These are phyloP conservation scores for Antheraea mylitta DNA, from an alignment of 1,140 invertebrate species.

Conservation along the genomic window DNA sequence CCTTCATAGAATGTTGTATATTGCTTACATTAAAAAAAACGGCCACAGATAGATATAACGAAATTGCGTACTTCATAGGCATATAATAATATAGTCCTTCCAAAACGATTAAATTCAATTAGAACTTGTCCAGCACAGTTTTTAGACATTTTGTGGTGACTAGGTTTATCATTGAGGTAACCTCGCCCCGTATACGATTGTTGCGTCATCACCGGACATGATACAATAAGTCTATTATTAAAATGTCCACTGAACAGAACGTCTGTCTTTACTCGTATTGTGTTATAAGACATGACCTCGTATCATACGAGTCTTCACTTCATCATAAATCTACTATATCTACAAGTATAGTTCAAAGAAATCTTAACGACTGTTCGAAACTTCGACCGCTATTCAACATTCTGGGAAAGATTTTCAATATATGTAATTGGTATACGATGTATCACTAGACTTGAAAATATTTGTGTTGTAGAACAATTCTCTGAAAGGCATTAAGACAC, in stretches of 20 bases:
- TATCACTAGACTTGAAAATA: not conserved
- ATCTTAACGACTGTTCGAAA: too few species aligned
- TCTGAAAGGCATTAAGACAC: too few species aligned
- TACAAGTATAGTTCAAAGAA: not conserved
- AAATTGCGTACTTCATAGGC: too few species aligned
- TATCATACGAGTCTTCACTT: conserved; percentile 27
- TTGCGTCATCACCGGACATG: conserved; percentile 32
- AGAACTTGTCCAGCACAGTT: not conserved
- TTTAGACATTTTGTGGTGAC: conserved; percentile 11
- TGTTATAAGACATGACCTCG: conserved; percentile 27
- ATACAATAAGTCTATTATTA: conserved; percentile 37
- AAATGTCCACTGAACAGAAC: conserved; percentile 27
- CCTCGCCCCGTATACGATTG: conserved; percentile 25
- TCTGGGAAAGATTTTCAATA: not conserved
- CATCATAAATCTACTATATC: conserved; percentile 1
- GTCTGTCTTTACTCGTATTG: conserved; percentile 25
- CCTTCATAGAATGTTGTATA: too few species aligned
- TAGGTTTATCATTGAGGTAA: conserved; percentile 21
- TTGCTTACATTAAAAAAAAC: too few species aligned
- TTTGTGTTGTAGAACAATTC: too few species aligned
- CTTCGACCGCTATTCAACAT: not conserved
- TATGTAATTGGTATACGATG: not conserved
- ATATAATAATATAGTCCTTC: not conserved
- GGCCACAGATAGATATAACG: too few species aligned
- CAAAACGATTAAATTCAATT: not conserved